These are phyloP conservation scores for Trachurus trachurus DNA, from an alignment of 2,797 vertebrate species.

Conservation along the genomic window DNA sequence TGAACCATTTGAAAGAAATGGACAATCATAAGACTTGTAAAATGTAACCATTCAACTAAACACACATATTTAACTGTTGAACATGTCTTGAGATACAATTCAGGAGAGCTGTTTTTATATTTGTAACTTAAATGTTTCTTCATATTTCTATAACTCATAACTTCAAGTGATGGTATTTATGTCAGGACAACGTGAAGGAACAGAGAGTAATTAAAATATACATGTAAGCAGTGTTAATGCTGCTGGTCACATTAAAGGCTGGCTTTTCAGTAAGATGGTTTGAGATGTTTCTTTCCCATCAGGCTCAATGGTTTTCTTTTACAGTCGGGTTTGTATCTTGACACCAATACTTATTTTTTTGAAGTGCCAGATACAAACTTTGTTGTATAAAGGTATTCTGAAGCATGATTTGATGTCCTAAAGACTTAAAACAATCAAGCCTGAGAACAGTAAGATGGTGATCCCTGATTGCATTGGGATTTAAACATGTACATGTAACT, in stretches of 20 bases:
- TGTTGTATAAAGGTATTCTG: neutral
- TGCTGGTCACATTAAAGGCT: constrained; percentile 21
- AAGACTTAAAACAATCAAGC: neutral
- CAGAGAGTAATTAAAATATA: neutral
- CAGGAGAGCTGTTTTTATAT: constrained; percentile 10
- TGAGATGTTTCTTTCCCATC: neutral
- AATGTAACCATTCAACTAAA: neutral
- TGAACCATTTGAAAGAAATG: neutral
- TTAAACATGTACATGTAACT: neutral
- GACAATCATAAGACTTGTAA: constrained; percentile 3
- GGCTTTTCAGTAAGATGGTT: constrained; percentile 7
- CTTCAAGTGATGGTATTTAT: constrained; percentile 27
- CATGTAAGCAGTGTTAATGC: constrained; percentile 30
- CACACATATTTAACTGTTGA: neutral
- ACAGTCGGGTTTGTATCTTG: neutral
- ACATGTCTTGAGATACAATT: constrained; percentile 9
- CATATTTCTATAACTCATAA: constrained; percentile 18
- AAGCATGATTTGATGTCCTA: neutral
- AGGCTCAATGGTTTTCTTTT: neutral
- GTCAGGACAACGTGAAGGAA: constrained; percentile 3
- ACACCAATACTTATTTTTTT: neutral
- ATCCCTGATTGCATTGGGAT: neutral
- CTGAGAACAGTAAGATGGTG: neutral
- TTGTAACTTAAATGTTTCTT: constrained; percentile 2
- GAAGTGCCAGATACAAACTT: neutral